These are phyloP conservation scores for Smittia aterrima DNA, from an alignment of 2,888 invertebrate genomes.

Conservation along the genomic window DNA sequence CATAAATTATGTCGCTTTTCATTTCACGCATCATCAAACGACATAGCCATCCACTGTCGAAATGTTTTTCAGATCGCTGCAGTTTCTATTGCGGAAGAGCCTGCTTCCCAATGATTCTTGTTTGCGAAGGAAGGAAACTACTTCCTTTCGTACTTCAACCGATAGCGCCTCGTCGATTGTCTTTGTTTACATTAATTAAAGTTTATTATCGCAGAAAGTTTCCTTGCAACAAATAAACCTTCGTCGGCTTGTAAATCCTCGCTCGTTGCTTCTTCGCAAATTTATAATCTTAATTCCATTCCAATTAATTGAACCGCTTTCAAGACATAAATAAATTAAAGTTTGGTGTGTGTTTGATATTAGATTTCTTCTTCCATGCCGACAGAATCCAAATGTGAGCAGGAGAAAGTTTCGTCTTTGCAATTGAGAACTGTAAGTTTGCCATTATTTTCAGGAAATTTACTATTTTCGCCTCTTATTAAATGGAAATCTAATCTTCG, in stretches of 20 bases:
- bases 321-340: conserved; percentile 13
- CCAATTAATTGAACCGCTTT: conserved; percentile 39
- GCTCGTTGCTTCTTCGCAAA: background rate
- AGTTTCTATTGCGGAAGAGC: background rate
- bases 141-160: background rate
- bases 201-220: conserved; percentile 24
- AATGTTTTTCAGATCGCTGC: background rate
- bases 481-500: conserved; percentile 15
- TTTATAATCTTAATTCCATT: conserved; percentile 39
- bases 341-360: background rate
- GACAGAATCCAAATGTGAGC: background rate
- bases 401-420: background rate
- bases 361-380: background rate
- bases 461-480: background rate
- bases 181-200: conserved; percentile 38
- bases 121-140: conserved; percentile 16
- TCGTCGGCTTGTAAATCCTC: conserved; percentile 9
- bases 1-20: conserved; percentile 34
- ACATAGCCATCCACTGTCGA: background rate
- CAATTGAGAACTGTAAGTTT: background rate
- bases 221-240: conserved; percentile 26
- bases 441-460: background rate
- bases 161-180: conserved; percentile 26
- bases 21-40: conserved; percentile 37
- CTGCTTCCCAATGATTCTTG: background rate